Evolutionary conservation across 2,113 vertebrate species (phyloP), one percentile per base, ranked within the genome.

Genomic region (Narcine bancroftii): DNA sequence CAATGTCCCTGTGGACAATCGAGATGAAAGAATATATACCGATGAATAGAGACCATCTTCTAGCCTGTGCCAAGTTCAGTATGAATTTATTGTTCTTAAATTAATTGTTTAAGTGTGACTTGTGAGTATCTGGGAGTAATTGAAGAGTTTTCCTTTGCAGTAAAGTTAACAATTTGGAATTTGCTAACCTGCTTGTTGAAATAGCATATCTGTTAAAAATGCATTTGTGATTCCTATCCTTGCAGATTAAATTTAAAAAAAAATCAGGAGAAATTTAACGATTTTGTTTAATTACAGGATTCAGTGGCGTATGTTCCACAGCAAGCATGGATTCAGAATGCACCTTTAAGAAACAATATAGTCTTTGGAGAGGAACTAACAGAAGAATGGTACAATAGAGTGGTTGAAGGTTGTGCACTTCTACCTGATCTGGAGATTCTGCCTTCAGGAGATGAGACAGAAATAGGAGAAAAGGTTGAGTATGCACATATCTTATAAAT

Each of bases 271-370:
- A 21, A 60, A 15, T 60, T 33, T 53, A 2, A 81, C 65, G 26
- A 45, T 85, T 4, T 29, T 75, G 24, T 83, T 56, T 69, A 29
- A 50, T 13, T 50, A 1, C 93, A 99, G 98, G 98, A 97, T 60
- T 97, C 97, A 0, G 95, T 99, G 93, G 98, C 98, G 76, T 99
- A 99, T 0, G 97, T 99, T 83, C 96, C 99, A 15, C 99, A 99
- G 95, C 98, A 99, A 95, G 97, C 99, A 33, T 99, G 99, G 99
- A 98, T 99, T 94, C 99, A 99, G 94, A 99, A 99, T 13, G 95
- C 97, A 24, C 97, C 97, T 0, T 95, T 99, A 92, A 95, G 95
- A 93, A 96, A 97, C 72, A 99, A 99, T 94, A 96, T 99, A 6
- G 24, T 97, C 6, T 99, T 99, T 89, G 98, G 98, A 10, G 97